phyloP scores from a whole-genome alignment of 2,113 vertebrate genomes.

The Otocyon megalotis region DNA sequence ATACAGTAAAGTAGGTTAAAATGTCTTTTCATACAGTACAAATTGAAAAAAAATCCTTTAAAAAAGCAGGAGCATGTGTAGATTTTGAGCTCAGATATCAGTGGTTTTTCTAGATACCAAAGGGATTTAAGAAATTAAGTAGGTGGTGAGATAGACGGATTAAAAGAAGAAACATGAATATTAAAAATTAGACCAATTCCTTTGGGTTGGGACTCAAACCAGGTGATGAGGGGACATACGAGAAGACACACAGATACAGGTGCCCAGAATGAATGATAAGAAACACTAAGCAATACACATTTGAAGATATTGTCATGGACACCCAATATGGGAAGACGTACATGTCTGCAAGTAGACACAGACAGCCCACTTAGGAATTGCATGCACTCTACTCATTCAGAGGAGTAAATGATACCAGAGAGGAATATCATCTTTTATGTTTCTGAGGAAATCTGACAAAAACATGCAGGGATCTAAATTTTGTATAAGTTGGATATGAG shows the following conservation, averaged over 20 bases:
- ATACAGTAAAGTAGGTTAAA: neutral
- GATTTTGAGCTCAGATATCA: neutral
- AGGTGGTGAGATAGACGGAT: neutral
- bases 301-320: neutral
- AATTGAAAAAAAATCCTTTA: neutral
- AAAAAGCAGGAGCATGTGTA: neutral
- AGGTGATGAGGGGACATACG: neutral
- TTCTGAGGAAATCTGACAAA: neutral
- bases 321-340: neutral
- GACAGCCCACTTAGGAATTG: neutral
- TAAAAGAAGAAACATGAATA: neutral
- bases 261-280: neutral
- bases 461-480: neutral
- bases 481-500: neutral
- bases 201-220: neutral
- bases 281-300: neutral
- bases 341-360: too few species aligned
- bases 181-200: neutral
- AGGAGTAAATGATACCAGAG: neutral
- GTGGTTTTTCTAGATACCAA: neutral
- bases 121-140: neutral
- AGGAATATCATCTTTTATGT: neutral
- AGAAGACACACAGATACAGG: fast-evolving
- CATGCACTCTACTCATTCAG: neutral
- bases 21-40: neutral